phyloP scores from a whole-genome alignment of 2,888 invertebrate species.

The Lycocerus yunnanus region DNA sequence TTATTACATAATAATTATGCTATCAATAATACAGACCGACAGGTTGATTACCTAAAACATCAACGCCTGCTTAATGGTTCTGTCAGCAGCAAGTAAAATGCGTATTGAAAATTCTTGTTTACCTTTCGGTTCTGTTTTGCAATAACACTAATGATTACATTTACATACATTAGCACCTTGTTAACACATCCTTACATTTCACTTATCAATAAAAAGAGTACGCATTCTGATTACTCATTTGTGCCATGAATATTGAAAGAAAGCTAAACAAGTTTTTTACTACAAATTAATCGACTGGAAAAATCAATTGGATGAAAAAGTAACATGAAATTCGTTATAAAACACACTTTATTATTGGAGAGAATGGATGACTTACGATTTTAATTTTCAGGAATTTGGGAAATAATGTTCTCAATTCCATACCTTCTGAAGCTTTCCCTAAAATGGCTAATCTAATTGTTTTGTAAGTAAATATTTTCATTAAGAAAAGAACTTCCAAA shows the following conservation, averaged over 20 bases:
- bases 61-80: conserved; percentile 10
- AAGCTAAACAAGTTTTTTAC: background rate
- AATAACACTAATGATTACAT: conserved; percentile 25
- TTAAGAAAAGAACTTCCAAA: background rate
- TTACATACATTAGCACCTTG: conserved; percentile 21
- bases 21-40: conserved; percentile 2
- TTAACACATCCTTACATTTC: conserved; percentile 10
- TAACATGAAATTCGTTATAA: conserved; percentile 7
- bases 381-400: conserved; percentile 71
- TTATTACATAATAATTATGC: background rate
- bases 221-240: background rate
- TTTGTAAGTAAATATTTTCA: conserved; percentile 69
- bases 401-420: conserved; percentile 72
- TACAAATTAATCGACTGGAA: conserved; percentile 9
- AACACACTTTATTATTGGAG: background rate
- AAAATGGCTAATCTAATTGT: conserved; percentile 73
- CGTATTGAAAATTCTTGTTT: conserved; percentile 14
- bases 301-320: conserved; percentile 22
- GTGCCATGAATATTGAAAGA: background rate
- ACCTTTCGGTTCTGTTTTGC: conserved; percentile 14
- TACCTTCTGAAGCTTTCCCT: conserved; percentile 72
- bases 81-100: conserved; percentile 7
- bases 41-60: conserved; percentile 11
- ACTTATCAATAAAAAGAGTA: background rate
- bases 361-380: conserved; percentile 17